Percentiles rank a stretch among this genome's conserved stretches.
Conservation (phyloP, 2,888 invertebrate genomes). For the Criorhina ranunculi region DNA sequence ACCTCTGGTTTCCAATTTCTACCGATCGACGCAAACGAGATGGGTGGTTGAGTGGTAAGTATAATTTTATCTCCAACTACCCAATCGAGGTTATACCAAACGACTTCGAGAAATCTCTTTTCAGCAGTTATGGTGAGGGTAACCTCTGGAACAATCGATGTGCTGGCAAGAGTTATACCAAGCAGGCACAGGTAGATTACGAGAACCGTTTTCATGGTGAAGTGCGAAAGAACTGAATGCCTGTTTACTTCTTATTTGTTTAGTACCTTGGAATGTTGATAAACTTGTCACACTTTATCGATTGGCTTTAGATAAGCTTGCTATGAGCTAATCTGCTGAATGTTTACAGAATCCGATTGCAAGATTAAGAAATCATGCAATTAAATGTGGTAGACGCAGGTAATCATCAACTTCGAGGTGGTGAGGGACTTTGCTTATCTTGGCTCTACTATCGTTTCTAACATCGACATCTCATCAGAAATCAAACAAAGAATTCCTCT, state of each 20-base stretch:
- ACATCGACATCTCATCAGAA: too few relatives aligned
- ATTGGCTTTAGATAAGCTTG: not conserved
- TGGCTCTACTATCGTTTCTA: too few relatives aligned
- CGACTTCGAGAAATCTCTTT: slow-evolving; percentile 64
- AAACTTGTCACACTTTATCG: not conserved
- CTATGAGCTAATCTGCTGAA: not conserved
- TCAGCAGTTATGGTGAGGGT: slow-evolving; percentile 74
- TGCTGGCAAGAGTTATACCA: not conserved
- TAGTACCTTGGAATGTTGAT: slow-evolving; percentile 1
- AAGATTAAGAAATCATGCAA: not conserved
- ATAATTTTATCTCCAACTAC: slow-evolving; percentile 68
- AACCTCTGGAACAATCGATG: slow-evolving; percentile 11
- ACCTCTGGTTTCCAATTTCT: slow-evolving; percentile 39
- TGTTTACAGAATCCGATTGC: not conserved
- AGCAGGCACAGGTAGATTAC: not conserved
- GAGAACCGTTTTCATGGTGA: slow-evolving; percentile 14
- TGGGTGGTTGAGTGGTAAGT: slow-evolving; percentile 70
- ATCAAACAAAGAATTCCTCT: too few relatives aligned
- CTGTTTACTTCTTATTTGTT: not conserved
- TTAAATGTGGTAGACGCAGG: not conserved
- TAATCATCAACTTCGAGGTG: too few relatives aligned
- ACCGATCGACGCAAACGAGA: slow-evolving; percentile 8
- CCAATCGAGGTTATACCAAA: slow-evolving; percentile 73
- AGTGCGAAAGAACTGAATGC: not conserved
- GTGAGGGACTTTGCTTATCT: too few relatives aligned